Conservation (phyloP, 1,140 invertebrate species). For the Delia radicum region DNA sequence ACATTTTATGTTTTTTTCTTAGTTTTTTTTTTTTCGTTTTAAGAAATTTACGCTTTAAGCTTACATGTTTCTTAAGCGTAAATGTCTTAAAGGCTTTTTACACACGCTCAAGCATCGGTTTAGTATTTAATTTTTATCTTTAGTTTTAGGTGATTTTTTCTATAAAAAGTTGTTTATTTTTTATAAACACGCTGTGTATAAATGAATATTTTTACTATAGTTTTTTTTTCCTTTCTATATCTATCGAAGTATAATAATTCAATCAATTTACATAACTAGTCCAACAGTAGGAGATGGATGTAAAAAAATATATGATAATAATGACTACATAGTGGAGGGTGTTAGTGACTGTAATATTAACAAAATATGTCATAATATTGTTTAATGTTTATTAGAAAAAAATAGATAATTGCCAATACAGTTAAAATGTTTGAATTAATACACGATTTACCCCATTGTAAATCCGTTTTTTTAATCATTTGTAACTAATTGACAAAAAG, state of each 20-base stretch:
- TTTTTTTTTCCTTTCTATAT: not conserved
- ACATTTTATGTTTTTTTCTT: not conserved
- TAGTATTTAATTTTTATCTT: not conserved
- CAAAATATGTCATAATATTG: too few species aligned
- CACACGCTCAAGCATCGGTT: not conserved
- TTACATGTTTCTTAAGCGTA: slow-evolving; percentile 13
- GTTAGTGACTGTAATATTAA: too few species aligned
- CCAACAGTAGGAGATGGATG: too few species aligned
- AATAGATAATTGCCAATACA: too few species aligned
- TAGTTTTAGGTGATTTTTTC: not conserved
- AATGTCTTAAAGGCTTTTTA: slow-evolving; percentile 14
- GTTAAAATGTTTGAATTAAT: too few species aligned
- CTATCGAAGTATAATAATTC: not conserved
- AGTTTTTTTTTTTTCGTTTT: not conserved
- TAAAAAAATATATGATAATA: too few species aligned
- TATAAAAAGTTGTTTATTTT: slow-evolving; percentile 2
- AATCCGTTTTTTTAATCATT: too few species aligned
- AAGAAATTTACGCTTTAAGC: slow-evolving; percentile 13
- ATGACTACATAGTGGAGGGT: too few species aligned
- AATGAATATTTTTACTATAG: not conserved
- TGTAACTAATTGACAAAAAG: too few species aligned
- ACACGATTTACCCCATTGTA: too few species aligned
- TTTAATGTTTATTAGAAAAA: too few species aligned
- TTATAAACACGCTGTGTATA: not conserved
- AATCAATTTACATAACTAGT: not conserved